Evolutionary conservation across 2,888 invertebrate genomes (phyloP).

Genomic region (Cryptocephalus moraei): DNA sequence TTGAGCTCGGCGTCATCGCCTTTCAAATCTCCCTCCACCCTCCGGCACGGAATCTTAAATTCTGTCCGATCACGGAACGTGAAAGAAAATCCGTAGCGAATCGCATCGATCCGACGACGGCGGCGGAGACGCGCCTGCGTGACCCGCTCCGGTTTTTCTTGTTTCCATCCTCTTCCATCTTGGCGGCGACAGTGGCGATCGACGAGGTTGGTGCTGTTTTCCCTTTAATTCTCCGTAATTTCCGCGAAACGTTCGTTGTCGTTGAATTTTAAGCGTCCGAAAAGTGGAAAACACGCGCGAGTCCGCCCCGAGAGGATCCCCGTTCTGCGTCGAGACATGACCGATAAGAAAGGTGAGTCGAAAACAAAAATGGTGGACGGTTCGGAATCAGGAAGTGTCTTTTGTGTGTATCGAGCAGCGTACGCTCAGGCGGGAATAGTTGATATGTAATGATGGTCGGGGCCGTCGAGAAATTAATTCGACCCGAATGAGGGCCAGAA

Average conservation of each 20-base stretch:
- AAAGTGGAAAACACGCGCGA: background rate
- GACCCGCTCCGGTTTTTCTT: background rate
- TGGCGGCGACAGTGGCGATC: background rate
- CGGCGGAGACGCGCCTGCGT: background rate
- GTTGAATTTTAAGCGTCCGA: background rate
- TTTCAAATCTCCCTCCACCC: too few species aligned
- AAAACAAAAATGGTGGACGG: conserved; percentile 16
- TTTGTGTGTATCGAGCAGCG: conserved; percentile 4
- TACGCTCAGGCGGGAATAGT: conserved; percentile 1
- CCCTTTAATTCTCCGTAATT: background rate
- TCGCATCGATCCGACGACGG: too few species aligned
- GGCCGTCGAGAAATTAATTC: background rate
- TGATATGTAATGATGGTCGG: conserved; percentile 1
- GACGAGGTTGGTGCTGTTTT: background rate
- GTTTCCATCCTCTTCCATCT: background rate
- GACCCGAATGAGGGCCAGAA: conserved; percentile 1
- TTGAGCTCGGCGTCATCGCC: too few species aligned
- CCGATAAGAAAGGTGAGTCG: conserved; percentile 30
- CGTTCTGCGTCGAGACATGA: conserved; percentile 16
- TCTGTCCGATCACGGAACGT: too few species aligned
- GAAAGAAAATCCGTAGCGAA: too few species aligned
- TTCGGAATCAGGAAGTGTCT: conserved; percentile 9
- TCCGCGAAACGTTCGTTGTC: background rate
- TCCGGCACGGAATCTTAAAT: too few species aligned
- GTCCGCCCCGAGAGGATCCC: too few species aligned